phyloP scores from a whole-genome alignment of 1,140 invertebrate species.

The Cryptotermes secundus region DNA sequence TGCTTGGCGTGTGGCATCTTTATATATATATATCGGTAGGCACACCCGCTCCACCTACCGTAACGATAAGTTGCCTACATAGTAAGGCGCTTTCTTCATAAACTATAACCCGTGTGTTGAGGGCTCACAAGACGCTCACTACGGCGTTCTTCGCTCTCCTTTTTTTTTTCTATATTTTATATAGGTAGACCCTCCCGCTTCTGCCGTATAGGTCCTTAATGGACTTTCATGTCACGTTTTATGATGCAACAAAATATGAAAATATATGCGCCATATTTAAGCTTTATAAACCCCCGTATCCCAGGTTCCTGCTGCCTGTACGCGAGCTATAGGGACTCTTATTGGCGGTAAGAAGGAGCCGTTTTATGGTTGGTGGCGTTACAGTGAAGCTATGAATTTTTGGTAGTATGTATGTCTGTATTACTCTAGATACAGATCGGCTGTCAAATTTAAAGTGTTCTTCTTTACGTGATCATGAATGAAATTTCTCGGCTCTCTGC shows the following conservation, averaged over 20 bases:
- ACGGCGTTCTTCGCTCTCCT: not conserved
- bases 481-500: not conserved
- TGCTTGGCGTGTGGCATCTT: not conserved
- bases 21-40: not conserved
- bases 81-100: slow-evolving; percentile 6
- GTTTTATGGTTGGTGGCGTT: not conserved
- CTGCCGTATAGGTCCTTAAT: not conserved
- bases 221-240: slow-evolving; percentile 14
- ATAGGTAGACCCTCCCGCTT: not conserved
- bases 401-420: not conserved
- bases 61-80: not conserved
- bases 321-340: not conserved
- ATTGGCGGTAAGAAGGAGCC: not conserved
- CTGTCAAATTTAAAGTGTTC: not conserved
- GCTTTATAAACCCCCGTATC: slow-evolving; percentile 10
- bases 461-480: not conserved
- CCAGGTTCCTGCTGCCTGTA: not conserved
- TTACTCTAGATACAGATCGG: not conserved
- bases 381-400: slow-evolving; percentile 2
- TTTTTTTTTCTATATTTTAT: not conserved
- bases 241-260: slow-evolving; percentile 18
- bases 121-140: not conserved
- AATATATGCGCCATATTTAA: slow-evolving; percentile 15
- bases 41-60: slow-evolving; percentile 1
- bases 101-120: not conserved